Percentiles rank a stretch among this genome's conserved stretches.
Evolutionary conservation across 2,888 invertebrate species (phyloP).

Genomic region (Chymomyza caudatula): DNA sequence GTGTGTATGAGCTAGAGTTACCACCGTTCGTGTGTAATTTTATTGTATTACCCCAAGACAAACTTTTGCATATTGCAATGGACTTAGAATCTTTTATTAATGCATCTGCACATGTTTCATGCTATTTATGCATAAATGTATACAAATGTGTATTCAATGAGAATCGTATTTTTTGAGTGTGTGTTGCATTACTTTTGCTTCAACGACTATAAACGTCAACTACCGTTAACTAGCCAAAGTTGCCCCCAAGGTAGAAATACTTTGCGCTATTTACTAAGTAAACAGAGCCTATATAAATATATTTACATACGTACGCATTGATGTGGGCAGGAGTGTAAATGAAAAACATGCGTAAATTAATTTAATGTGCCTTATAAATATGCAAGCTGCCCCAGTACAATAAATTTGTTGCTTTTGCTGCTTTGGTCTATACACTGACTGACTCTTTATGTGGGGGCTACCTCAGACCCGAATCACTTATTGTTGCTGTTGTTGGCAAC

Average conservation of each 20-base stretch:
- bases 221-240: background rate
- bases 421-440: background rate
- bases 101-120: slow-evolving; percentile 57
- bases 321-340: slow-evolving; percentile 21
- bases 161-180: background rate
- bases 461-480: background rate
- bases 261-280: slow-evolving; percentile 7
- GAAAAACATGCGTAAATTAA: slow-evolving; percentile 70
- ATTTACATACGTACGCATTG: slow-evolving; percentile 2
- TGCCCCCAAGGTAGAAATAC: background rate
- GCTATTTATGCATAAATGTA: background rate
- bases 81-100: slow-evolving; percentile 66
- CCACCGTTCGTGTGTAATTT: background rate
- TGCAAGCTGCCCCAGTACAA: slow-evolving; percentile 60
- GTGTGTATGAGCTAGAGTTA: background rate
- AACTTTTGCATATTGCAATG: slow-evolving; percentile 35
- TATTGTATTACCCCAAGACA: background rate
- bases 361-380: slow-evolving; percentile 72
- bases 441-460: slow-evolving; percentile 9
- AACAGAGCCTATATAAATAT: slow-evolving; percentile 4
- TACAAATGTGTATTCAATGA: background rate
- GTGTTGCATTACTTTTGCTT: slow-evolving; percentile 42
- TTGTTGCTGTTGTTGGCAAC: slow-evolving; percentile 42
- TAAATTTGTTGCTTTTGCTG: slow-evolving; percentile 41
- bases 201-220: slow-evolving; percentile 5